These are phyloP conservation scores for Montipora capricornis DNA, from an alignment of 64 coral and sea anemone genomes.

Conservation along the genomic window DNA sequence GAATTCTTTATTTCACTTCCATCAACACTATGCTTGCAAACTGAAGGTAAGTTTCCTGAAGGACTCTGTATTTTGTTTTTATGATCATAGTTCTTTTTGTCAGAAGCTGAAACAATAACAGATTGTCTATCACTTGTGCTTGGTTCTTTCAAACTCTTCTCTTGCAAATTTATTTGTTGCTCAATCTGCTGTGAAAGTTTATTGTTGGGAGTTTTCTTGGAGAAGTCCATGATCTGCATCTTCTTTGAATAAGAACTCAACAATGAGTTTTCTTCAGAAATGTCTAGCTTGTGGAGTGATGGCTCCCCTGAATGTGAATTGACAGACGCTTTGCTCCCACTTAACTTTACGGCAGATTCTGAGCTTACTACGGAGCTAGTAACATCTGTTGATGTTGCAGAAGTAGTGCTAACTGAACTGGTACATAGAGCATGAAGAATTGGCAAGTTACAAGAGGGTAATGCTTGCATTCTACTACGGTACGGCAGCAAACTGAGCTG, in stretches of 20 bases:
- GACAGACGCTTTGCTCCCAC: neutral
- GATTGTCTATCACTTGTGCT: neutral
- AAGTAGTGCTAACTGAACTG: neutral
- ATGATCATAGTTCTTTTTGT: neutral
- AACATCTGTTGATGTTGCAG: neutral
- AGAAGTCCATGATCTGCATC: neutral
- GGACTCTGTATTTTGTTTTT: neutral
- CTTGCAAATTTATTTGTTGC: neutral
- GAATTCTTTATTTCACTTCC: neutral
- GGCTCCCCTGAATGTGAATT: neutral
- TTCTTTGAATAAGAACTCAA: neutral
- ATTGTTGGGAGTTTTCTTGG: neutral
- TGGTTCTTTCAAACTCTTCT: neutral
- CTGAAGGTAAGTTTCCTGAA: neutral
- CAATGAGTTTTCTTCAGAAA: neutral
- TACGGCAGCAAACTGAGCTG: conserved; percentile 81
- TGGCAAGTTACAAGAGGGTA: conserved; percentile 14
- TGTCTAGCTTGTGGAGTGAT: neutral
- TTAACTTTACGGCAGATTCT: neutral
- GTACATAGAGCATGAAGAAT: neutral
- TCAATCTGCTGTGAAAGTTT: neutral
- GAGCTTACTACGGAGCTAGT: neutral
- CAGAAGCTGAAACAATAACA: conserved; percentile 19
- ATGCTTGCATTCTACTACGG: conserved; percentile 74
- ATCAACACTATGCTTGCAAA: neutral